phyloP scores from a whole-genome alignment of 2,888 invertebrate genomes.

The Hypomecis atomaria region DNA sequence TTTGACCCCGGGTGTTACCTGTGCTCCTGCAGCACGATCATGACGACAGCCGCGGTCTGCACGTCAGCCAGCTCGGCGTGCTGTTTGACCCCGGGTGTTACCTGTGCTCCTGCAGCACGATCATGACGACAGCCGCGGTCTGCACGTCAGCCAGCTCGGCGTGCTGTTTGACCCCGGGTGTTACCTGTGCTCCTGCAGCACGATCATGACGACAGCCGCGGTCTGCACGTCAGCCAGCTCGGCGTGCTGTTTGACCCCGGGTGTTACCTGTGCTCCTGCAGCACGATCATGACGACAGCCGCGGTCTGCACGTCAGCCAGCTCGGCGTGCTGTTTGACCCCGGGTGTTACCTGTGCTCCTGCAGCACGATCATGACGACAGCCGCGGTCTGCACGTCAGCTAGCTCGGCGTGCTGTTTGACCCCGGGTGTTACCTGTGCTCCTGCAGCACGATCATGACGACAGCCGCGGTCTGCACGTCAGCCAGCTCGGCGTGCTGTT shows the following conservation, averaged over 20 bases:
- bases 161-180: slow-evolving; percentile 90
- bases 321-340: slow-evolving; percentile 91
- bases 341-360: slow-evolving; percentile 77
- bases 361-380: slow-evolving; percentile 93
- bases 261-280: slow-evolving; percentile 83
- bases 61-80: slow-evolving; percentile 94
- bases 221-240: slow-evolving; percentile 94
- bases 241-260: slow-evolving; percentile 91
- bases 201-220: slow-evolving; percentile 91
- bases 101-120: slow-evolving; percentile 88
- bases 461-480: slow-evolving; percentile 95
- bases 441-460: slow-evolving; percentile 93
- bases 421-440: slow-evolving; percentile 74
- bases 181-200: slow-evolving; percentile 85
- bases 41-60: slow-evolving; percentile 92
- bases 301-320: slow-evolving; percentile 95
- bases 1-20: slow-evolving; percentile 85
- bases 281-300: slow-evolving; percentile 92
- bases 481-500: slow-evolving; percentile 91
- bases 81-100: slow-evolving; percentile 87
- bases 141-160: slow-evolving; percentile 94
- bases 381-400: slow-evolving; percentile 95
- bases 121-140: slow-evolving; percentile 92
- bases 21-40: slow-evolving; percentile 90
- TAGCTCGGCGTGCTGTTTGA: slow-evolving; percentile 91